phyloP scores from a whole-genome alignment of 1,140 invertebrate species.

The Drosophila gunungcola region DNA sequence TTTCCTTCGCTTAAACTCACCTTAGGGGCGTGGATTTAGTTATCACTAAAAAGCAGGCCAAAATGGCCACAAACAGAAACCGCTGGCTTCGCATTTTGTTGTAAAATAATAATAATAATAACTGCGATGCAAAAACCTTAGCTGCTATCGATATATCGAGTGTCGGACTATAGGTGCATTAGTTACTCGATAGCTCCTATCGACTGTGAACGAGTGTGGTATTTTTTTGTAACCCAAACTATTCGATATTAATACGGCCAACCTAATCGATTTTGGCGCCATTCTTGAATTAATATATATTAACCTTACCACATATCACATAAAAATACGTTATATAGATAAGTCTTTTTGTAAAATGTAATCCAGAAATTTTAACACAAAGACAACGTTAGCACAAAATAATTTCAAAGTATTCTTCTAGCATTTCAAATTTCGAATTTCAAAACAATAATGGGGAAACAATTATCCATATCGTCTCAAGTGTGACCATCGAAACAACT shows the following conservation, averaged over 20 bases:
- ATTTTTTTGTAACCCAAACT: background rate
- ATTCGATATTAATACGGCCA: background rate
- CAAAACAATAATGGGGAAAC: too few species aligned
- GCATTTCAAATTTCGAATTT: too few species aligned
- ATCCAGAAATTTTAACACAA: too few species aligned
- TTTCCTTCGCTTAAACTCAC: conserved; percentile 13
- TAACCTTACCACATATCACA: too few species aligned
- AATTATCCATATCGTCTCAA: too few species aligned
- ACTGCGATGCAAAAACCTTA: conserved; percentile 20
- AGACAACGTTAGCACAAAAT: too few species aligned
- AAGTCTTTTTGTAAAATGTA: too few species aligned
- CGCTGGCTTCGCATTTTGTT: conserved; percentile 38
- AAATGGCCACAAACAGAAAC: conserved; percentile 26
- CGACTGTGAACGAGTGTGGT: background rate
- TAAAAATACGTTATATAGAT: too few species aligned
- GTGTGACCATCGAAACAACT: too few species aligned
- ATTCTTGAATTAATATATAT: too few species aligned
- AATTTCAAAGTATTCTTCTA: too few species aligned
- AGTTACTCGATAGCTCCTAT: background rate
- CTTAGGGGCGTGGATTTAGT: conserved; percentile 26
- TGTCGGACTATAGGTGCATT: too few species aligned
- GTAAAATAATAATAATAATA: conserved; percentile 44
- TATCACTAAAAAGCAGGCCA: conserved; percentile 29
- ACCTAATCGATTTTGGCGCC: background rate
- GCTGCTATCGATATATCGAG: conserved; percentile 1